These are phyloP conservation scores for Zaprionus davidi DNA, from an alignment of 1,140 invertebrate species.

Conservation along the genomic window DNA sequence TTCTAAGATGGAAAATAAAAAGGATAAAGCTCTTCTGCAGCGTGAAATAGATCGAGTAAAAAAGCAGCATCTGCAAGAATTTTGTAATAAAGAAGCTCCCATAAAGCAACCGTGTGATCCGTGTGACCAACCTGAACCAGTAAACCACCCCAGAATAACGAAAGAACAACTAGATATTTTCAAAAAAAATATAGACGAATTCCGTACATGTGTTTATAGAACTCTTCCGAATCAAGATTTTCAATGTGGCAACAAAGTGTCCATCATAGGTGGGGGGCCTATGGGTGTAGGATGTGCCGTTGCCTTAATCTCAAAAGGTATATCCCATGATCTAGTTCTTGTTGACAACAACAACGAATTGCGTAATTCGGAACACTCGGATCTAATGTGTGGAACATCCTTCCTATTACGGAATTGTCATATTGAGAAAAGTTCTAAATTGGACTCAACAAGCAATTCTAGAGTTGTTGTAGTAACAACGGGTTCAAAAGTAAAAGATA, in stretches of 20 bases:
- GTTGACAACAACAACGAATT: conserved; percentile 19
- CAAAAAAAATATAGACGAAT: not conserved
- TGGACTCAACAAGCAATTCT: conserved; percentile 26
- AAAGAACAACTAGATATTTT: not conserved
- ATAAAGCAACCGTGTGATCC: too few relatives aligned
- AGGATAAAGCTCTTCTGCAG: too few relatives aligned
- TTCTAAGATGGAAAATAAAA: not conserved
- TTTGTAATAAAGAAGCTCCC: too few relatives aligned
- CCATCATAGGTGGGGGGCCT: conserved; percentile 37
- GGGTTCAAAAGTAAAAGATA: not conserved
- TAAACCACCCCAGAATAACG: not conserved
- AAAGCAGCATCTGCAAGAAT: too few relatives aligned
- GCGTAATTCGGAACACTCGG: conserved; percentile 16
- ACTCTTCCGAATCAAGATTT: conserved; percentile 4
- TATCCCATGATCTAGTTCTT: conserved; percentile 40
- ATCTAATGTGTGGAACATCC: conserved; percentile 33
- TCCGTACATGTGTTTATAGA: conserved; percentile 29
- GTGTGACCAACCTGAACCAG: too few relatives aligned
- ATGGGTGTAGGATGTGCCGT: conserved; percentile 44
- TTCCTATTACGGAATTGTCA: conserved; percentile 30
- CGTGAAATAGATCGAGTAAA: too few relatives aligned
- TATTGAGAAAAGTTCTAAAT: not conserved
- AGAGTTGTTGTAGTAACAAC: conserved; percentile 32
- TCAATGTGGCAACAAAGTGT: conserved; percentile 43
- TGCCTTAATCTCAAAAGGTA: conserved; percentile 23